A percentile compares a stretch with the other conserved stretches of the same genome.
Evolutionary conservation across 2,113 vertebrate genomes (phyloP).

Genomic region (Dicaeum eximium): DNA sequence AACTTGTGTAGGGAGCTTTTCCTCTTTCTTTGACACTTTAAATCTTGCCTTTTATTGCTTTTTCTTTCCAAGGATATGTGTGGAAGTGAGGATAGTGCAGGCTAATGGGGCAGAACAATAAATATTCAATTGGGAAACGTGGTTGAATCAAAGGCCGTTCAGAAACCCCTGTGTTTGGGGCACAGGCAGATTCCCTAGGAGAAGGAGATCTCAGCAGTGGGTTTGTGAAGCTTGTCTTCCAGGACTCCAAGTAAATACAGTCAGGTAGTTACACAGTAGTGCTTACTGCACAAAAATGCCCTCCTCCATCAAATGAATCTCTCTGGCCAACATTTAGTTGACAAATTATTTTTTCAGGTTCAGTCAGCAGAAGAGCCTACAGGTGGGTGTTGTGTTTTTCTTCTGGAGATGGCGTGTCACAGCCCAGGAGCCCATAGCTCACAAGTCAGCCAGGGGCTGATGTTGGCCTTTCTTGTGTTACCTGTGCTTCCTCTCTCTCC

Average conservation of each 20-base stretch:
- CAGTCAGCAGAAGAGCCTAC: not conserved
- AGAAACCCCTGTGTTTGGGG: not conserved
- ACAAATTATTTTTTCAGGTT: not conserved
- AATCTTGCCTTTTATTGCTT: not conserved
- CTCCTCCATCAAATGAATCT: not conserved
- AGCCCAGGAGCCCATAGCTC: not conserved
- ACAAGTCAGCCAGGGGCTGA: not conserved
- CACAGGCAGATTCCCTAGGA: not conserved
- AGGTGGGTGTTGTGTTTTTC: not conserved
- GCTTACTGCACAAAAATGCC: not conserved
- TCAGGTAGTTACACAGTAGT: not conserved
- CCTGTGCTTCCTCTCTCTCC: not conserved
- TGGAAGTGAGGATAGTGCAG: not conserved
- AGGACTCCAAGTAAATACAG: not conserved
- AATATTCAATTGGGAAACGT: not conserved
- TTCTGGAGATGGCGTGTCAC: not conserved
- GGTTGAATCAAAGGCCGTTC: not conserved
- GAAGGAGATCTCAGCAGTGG: not conserved
- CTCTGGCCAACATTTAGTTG: not conserved
- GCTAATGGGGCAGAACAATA: not conserved
- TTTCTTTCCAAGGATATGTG: not conserved
- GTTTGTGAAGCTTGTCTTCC: not conserved
- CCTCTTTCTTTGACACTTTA: not conserved
- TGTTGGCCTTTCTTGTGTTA: accelerated
- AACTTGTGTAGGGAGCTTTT: not conserved